Conservation (phyloP, 2,797 vertebrate genomes). For the Nyctibius grandis region DNA sequence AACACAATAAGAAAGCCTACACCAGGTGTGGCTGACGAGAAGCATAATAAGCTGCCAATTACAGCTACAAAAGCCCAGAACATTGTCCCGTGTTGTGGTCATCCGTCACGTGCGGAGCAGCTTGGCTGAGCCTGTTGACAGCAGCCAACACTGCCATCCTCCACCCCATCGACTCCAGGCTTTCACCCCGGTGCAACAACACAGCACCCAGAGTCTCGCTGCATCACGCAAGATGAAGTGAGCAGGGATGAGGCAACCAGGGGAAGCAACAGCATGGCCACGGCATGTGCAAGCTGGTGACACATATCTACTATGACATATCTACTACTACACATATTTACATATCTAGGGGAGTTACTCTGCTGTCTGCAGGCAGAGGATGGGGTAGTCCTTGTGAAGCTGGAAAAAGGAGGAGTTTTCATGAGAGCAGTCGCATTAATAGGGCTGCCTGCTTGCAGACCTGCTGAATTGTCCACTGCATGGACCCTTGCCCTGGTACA, state of each 20-base stretch:
- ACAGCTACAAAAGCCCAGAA: background rate
- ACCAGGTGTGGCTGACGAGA: background rate
- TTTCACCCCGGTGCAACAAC: rapidly evolving
- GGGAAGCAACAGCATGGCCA: too few species aligned
- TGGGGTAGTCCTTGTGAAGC: background rate
- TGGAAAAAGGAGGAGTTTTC: background rate
- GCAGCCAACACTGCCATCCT: background rate
- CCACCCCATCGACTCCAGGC: background rate
- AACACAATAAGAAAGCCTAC: background rate
- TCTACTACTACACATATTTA: too few species aligned
- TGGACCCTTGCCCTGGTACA: background rate
- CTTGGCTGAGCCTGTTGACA: background rate
- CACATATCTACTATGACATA: rapidly evolving
- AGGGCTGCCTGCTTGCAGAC: background rate
- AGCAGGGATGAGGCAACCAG: background rate
- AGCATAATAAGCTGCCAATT: background rate
- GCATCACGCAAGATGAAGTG: background rate
- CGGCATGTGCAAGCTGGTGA: rapidly evolving
- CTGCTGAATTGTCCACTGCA: background rate
- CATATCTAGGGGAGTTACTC: rapidly evolving
- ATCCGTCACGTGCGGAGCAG: background rate
- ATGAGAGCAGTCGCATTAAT: rapidly evolving
- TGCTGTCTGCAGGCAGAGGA: background rate
- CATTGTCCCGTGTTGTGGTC: rapidly evolving
- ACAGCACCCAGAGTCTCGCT: too few species aligned